phyloP scores from a whole-genome alignment of 92 coral and sea anemone species.

The Bergia sp. region DNA sequence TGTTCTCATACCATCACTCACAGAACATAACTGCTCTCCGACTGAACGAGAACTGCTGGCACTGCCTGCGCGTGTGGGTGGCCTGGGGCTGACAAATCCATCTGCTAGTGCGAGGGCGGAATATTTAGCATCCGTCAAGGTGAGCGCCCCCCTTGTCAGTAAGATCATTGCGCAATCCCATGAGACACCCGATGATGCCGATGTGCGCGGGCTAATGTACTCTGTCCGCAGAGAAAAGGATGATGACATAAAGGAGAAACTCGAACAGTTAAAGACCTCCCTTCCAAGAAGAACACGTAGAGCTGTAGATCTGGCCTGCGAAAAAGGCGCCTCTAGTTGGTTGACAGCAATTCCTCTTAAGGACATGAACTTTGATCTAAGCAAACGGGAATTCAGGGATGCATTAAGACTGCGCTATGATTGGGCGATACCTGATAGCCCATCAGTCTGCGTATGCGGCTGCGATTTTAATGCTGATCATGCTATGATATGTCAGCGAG shows the following conservation, averaged over 20 bases:
- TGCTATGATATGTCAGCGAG: constrained; percentile 50
- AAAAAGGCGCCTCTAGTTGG: constrained; percentile 49
- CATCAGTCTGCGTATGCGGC: constrained; percentile 43
- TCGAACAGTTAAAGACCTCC: constrained; percentile 22
- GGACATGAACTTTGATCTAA: constrained; percentile 39
- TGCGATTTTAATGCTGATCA: constrained; percentile 34
- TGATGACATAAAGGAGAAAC: constrained; percentile 37
- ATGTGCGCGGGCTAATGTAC: constrained; percentile 32
- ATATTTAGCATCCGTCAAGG: constrained; percentile 34
- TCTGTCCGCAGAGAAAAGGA: no score
- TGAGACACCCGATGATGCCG: constrained; percentile 36
- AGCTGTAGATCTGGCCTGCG: constrained; percentile 39
- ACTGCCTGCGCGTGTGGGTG: constrained; percentile 43
- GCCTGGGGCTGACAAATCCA: constrained; percentile 50
- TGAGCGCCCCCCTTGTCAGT: constrained; percentile 47
- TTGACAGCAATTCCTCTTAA: constrained; percentile 42
- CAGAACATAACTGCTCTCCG: constrained; percentile 24
- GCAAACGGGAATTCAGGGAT: constrained; percentile 44
- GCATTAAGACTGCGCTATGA: constrained; percentile 33
- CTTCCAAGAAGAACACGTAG: constrained; percentile 30
- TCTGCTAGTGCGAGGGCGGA: constrained; percentile 31
- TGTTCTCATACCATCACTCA: constrained; percentile 45
- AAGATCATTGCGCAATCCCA: constrained; percentile 48
- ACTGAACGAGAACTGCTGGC: constrained; percentile 42
- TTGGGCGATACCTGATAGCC: constrained; percentile 28